Percentiles rank a stretch among this genome's conserved stretches.
These are phyloP conservation scores for Nycticebus coucang DNA, from an alignment of 2,113 vertebrate genomes.

Conservation along the genomic window DNA sequence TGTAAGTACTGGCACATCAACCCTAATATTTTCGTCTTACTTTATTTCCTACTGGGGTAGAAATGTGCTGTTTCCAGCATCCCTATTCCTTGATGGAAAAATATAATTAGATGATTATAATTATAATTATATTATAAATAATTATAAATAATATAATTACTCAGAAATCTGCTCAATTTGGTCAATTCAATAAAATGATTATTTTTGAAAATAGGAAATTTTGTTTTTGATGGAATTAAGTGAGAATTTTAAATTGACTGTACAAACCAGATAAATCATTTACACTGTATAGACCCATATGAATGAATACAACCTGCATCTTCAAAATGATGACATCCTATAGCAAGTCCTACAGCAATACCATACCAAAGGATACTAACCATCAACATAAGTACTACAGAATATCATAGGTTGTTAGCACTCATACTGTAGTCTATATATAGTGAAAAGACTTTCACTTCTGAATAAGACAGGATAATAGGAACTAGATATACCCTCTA, in stretches of 20 bases:
- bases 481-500: not conserved
- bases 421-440: not conserved
- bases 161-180: constrained; percentile 39
- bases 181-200: constrained; percentile 15
- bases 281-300: not conserved
- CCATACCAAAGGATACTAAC: not conserved
- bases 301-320: not conserved
- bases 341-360: not conserved
- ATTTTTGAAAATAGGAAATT: constrained; percentile 34
- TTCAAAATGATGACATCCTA: not conserved
- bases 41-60: not conserved
- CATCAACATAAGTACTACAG: not conserved
- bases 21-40: not conserved
- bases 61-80: not conserved
- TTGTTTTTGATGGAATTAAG: constrained; percentile 26
- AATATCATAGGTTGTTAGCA: not conserved
- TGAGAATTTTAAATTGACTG: constrained; percentile 5
- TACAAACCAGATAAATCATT: not conserved
- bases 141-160: not conserved
- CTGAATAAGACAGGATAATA: not conserved
- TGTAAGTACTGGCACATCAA: not conserved
- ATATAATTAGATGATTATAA: not conserved
- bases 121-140: too few species aligned
- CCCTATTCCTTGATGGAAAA: not conserved
- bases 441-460: not conserved